phyloP scores from a whole-genome alignment of 2,113 vertebrate genomes.

The Chloroceryle aenea region DNA sequence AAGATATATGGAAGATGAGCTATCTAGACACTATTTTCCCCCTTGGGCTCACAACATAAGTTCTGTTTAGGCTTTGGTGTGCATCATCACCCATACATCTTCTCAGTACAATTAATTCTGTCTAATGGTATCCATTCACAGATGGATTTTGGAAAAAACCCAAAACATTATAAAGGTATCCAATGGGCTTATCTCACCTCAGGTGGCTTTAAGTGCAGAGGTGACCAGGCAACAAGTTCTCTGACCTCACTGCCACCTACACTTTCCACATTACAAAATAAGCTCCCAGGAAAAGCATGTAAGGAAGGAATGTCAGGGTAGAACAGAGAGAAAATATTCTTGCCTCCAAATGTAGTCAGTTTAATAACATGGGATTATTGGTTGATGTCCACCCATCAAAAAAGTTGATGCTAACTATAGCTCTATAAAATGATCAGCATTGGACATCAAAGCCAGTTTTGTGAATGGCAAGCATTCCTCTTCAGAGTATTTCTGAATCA shows the following conservation, averaged over 20 bases:
- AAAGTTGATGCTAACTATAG: background rate
- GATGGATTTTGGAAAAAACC: background rate
- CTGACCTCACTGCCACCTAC: background rate
- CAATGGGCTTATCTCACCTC: background rate
- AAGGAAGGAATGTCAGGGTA: background rate
- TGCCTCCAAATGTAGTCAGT: background rate
- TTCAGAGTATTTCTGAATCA: conserved; percentile 37
- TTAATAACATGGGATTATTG: background rate
- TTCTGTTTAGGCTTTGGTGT: background rate
- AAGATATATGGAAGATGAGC: background rate
- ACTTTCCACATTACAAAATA: background rate
- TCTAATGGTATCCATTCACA: background rate
- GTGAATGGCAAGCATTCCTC: background rate
- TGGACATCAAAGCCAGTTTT: background rate
- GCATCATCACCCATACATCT: background rate
- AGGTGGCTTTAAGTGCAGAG: background rate
- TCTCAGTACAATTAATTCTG: background rate
- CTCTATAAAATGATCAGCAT: background rate
- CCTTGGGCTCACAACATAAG: background rate
- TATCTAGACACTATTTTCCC: background rate
- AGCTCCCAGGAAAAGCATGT: background rate
- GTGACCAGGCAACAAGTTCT: background rate
- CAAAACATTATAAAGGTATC: background rate
- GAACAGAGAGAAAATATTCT: background rate
- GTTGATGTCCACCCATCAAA: background rate